Base-by-base conservation (phyloP, 1,140 invertebrate species). In the Formica selysi region DNA sequence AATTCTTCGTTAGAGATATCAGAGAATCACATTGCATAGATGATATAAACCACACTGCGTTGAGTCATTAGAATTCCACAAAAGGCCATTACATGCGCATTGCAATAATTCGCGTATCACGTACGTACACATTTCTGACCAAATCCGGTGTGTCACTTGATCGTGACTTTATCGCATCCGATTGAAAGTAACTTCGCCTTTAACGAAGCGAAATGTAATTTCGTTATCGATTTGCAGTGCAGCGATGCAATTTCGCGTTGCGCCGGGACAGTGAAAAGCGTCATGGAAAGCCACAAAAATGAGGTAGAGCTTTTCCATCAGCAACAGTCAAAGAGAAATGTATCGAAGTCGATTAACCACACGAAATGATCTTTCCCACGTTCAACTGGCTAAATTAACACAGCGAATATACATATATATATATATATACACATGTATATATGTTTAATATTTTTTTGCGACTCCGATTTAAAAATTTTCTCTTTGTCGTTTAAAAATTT, bases 241-340 rank as follows among this genome's bases (percentile, higher is more conserved):
- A 11, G 19, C 19, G 67, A 83, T 83, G 79, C 79, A 74, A 83
- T 79, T 85, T 85, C 61, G n/a, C 59, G 73, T 76, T 76, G 13
- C 36, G 59, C 41, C 44, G 44, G 13, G 36, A 80, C 32, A 76
- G 26, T 38, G 51, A 13, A 79, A 67, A 65, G 36, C 70, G 38
- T 73, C 19, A 57, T 61, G 71, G 41, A 74, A 54, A 83, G 29
- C 54, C 68, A 7, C 67, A 74, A 74, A 83, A 83, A 74, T 59
- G 78, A 81, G 32, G 22, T n/a, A 19, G 44, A 80, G 32, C 48
- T 70, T 70, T 59, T 81, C 51, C 32, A 80, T 71, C 48, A 29
- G 32, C 48, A 8, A 16, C 8, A 26, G 57, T 74, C 38, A 74
- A 73, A 62, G n/a, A 70, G 48, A 74, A 80, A 74, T 73, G 6